A percentile compares a stretch with the other conserved stretches of the same genome.
Evolutionary conservation across 30 jellyfish, hydroid and myxozoan genomes (phyloP).

Genomic region (Mastigias papua): DNA sequence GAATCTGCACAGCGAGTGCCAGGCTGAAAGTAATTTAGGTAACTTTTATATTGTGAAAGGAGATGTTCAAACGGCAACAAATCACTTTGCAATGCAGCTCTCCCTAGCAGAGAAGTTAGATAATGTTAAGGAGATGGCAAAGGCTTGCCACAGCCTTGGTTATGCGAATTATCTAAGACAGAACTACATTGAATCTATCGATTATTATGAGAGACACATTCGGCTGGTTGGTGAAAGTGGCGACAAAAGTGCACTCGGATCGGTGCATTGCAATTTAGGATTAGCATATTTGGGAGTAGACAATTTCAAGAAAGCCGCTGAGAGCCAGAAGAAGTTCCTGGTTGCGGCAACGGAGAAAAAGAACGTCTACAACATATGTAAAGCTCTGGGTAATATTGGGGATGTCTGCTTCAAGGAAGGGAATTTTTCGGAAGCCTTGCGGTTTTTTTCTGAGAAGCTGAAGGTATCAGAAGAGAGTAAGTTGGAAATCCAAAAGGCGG

Average conservation of each 20-base stretch:
- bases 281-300: slow-evolving; percentile 84
- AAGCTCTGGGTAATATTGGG: slow-evolving; percentile 96
- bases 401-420: slow-evolving; percentile 74
- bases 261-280: slow-evolving; percentile 91
- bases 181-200: slow-evolving; percentile 78
- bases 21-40: slow-evolving; percentile 95
- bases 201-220: slow-evolving; percentile 79
- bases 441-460: slow-evolving; percentile 75
- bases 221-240: slow-evolving; percentile 76
- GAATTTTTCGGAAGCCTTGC: slow-evolving; percentile 75
- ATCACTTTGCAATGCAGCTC: slow-evolving; percentile 77
- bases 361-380: slow-evolving; percentile 78
- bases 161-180: slow-evolving; percentile 68
- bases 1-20: slow-evolving; percentile 85
- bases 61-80: slow-evolving; percentile 54
- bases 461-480: slow-evolving; percentile 78
- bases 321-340: slow-evolving; percentile 85
- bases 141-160: slow-evolving; percentile 92
- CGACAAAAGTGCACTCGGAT: slow-evolving; percentile 58
- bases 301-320: slow-evolving; percentile 85
- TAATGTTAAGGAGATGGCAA: slow-evolving; percentile 74
- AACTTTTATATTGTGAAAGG: slow-evolving; percentile 80
- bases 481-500: slow-evolving; percentile 66
- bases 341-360: slow-evolving; percentile 90
- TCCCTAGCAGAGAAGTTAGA: slow-evolving; percentile 80